Evolutionary conservation across 2,888 invertebrate genomes (phyloP).

Genomic region (Pelosia muscerda): DNA sequence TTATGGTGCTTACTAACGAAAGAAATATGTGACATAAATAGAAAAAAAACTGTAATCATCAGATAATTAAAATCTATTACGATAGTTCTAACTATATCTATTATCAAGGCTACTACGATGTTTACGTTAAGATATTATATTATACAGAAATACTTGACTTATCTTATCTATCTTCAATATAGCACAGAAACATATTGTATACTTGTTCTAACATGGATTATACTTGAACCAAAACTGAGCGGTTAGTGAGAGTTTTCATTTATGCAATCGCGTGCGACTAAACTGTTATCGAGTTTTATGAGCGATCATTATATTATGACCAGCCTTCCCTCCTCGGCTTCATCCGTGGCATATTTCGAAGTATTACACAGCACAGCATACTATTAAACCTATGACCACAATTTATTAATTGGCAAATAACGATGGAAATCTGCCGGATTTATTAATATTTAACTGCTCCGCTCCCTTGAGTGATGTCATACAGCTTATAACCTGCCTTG

Average conservation of each 20-base stretch:
- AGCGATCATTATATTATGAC: background rate
- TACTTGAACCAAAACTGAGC: background rate
- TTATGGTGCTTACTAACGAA: background rate
- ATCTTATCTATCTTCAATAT: slow-evolving; percentile 28
- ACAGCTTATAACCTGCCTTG: too few relatives aligned
- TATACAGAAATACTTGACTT: slow-evolving; percentile 18
- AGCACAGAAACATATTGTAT: background rate
- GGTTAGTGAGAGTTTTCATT: background rate
- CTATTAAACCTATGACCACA: too few relatives aligned
- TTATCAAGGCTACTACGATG: slow-evolving; percentile 39
- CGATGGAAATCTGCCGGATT: too few relatives aligned
- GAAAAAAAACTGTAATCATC: background rate
- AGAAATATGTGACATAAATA: background rate
- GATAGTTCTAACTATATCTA: slow-evolving; percentile 5
- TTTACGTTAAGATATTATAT: slow-evolving; percentile 35
- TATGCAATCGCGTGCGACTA: background rate
- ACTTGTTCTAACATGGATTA: background rate
- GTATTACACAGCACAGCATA: too few relatives aligned
- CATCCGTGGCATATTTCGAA: too few relatives aligned
- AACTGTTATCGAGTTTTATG: background rate
- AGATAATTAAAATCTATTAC: slow-evolving; percentile 1
- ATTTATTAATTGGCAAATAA: too few relatives aligned
- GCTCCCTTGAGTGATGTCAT: too few relatives aligned
- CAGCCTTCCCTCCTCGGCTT: too few relatives aligned
- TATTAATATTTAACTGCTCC: too few relatives aligned